Conservation (phyloP, 2,888 invertebrate genomes). For the Dasysyrphus albostriatus region DNA sequence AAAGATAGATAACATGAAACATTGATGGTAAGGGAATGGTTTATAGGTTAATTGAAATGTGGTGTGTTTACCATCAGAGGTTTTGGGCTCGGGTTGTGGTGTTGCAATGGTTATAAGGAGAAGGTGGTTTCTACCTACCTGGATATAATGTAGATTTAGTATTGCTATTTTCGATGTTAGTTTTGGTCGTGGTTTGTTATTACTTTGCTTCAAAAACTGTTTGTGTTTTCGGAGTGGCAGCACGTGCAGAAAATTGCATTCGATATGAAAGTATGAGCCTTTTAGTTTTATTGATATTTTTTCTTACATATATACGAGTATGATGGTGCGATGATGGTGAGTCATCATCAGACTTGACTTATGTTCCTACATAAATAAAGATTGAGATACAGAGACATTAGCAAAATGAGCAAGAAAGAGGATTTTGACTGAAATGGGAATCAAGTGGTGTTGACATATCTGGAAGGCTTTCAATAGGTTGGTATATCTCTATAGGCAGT, state of each 20-base stretch:
- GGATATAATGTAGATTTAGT: background rate
- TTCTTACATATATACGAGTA: background rate
- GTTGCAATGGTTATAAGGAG: background rate
- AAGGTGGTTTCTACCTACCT: background rate
- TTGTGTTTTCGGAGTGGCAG: slow-evolving; percentile 29
- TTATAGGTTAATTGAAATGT: slow-evolving; percentile 65
- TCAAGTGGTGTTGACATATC: slow-evolving; percentile 42
- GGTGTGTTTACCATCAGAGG: slow-evolving; percentile 1
- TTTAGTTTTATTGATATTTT: slow-evolving; percentile 35
- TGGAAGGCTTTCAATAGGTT: slow-evolving; percentile 29
- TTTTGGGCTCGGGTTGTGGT: background rate
- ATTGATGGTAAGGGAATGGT: slow-evolving; percentile 67
- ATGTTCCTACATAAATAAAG: background rate
- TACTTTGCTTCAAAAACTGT: slow-evolving; percentile 36
- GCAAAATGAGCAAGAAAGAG: slow-evolving; percentile 26
- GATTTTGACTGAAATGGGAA: slow-evolving; percentile 36
- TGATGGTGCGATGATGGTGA: no score
- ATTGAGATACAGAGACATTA: slow-evolving; percentile 28
- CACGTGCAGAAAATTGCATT: slow-evolving; percentile 70
- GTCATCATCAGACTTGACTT: slow-evolving; percentile 31
- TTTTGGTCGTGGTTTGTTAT: slow-evolving; percentile 46
- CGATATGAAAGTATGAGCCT: slow-evolving; percentile 41
- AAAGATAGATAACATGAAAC: slow-evolving; percentile 69
- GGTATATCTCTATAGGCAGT: background rate
- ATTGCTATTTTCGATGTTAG: slow-evolving; percentile 39